phyloP scores from a whole-genome alignment of 2,888 invertebrate genomes.

The Aspidiotus rigidus region DNA sequence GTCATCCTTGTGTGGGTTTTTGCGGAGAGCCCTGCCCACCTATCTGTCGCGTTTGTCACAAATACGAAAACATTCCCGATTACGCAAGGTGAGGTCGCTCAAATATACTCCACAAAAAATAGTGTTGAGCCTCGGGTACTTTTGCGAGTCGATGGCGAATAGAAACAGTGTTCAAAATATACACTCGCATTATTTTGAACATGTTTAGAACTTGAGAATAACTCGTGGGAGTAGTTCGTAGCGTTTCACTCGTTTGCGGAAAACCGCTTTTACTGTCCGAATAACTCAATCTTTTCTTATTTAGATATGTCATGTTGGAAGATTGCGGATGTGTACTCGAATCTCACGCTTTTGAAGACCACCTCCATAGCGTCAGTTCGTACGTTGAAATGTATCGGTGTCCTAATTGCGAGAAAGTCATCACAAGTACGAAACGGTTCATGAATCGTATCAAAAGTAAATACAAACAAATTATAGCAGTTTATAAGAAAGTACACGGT shows the following conservation, averaged over 20 bases:
- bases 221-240: no score
- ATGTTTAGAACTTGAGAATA: no score
- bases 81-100: no score
- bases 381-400: not conserved
- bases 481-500: not conserved
- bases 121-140: no score
- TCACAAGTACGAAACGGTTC: not conserved
- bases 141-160: no score
- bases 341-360: slow-evolving; percentile 44
- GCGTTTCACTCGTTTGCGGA: no score
- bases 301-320: slow-evolving; percentile 48
- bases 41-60: slow-evolving; percentile 51
- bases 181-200: no score
- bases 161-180: no score
- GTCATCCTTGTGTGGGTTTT: slow-evolving; percentile 37
- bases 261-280: no score
- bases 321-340: slow-evolving; percentile 50
- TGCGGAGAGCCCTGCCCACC: slow-evolving; percentile 39
- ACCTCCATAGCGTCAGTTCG: slow-evolving; percentile 29
- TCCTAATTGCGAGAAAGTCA: not conserved
- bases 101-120: no score
- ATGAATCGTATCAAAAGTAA: not conserved
- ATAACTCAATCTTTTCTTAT: no score
- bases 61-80: not conserved
- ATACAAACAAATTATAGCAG: not conserved